A percentile compares a stretch with the other conserved stretches of the same genome.
These are phyloP conservation scores for Eilema depressum DNA, from an alignment of 2,888 invertebrate species.

Conservation along the genomic window DNA sequence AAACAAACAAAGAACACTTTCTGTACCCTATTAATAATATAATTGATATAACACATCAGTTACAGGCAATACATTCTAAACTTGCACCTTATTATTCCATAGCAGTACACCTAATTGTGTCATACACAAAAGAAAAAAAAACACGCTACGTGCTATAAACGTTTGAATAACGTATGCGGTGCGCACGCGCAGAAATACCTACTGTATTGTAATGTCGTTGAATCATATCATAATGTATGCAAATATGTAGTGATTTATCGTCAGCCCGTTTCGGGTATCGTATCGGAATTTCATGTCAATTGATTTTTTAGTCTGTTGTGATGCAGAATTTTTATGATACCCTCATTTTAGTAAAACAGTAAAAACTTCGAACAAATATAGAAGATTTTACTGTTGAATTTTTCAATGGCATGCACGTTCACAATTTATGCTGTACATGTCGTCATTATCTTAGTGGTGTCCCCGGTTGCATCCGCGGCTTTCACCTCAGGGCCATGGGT, in stretches of 20 bases:
- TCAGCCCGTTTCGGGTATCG: constrained; percentile 48
- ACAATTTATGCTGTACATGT: constrained; percentile 2
- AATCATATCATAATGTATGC: constrained; percentile 72
- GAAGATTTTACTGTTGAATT: constrained; percentile 1
- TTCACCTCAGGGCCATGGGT: background rate
- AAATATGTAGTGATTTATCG: constrained; percentile 66
- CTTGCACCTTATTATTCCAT: constrained; percentile 40
- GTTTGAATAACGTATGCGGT: constrained; percentile 62
- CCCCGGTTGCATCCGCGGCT: too few relatives aligned
- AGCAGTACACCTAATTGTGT: constrained; percentile 46
- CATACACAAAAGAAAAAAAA: constrained; percentile 49
- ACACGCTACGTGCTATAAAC: constrained; percentile 36
- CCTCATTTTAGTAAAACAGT: background rate
- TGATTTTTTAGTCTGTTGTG: constrained; percentile 20
- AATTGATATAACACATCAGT: background rate
- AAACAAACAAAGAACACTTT: constrained; percentile 18
- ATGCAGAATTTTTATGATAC: constrained; percentile 13
- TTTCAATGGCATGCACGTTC: constrained; percentile 9
- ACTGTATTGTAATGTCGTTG: constrained; percentile 73
- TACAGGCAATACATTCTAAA: constrained; percentile 15
- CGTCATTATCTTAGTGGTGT: background rate
- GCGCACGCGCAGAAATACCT: constrained; percentile 61
- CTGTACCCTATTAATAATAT: constrained; percentile 7
- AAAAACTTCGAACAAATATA: background rate
- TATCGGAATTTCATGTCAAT: constrained; percentile 31